phyloP scores from a whole-genome alignment of 2,888 invertebrate genomes.

The Aquatica leii region DNA sequence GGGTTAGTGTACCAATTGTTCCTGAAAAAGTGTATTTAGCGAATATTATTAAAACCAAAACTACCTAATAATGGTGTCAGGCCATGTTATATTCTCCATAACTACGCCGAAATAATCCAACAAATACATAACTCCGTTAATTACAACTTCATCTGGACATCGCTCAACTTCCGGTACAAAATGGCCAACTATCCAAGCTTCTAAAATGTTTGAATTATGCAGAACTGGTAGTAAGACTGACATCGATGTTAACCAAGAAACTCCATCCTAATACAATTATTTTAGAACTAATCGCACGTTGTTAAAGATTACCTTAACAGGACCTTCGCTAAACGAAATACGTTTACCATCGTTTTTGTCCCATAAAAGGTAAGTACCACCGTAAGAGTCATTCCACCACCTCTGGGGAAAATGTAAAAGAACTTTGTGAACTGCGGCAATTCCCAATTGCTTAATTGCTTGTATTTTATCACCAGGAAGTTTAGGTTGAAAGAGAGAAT shows the following conservation, averaged over 20 bases:
- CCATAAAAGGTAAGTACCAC: too few species aligned
- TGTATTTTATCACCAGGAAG: constrained; percentile 63
- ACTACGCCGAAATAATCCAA: constrained; percentile 56
- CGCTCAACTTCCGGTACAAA: constrained; percentile 69
- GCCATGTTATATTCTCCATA: constrained; percentile 50
- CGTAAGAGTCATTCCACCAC: constrained; percentile 66
- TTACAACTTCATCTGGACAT: constrained; percentile 63
- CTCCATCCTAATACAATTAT: constrained; percentile 10
- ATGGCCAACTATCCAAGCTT: constrained; percentile 72
- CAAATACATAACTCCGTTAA: constrained; percentile 60
- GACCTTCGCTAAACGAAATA: constrained; percentile 25
- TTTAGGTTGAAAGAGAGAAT: constrained; percentile 63
- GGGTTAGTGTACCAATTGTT: constrained; percentile 69
- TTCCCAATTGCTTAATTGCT: constrained; percentile 65
- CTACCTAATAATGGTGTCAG: constrained; percentile 47
- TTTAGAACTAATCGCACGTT: neutral
- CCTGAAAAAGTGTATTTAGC: constrained; percentile 12
- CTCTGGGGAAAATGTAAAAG: constrained; percentile 66
- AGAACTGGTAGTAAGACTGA: constrained; percentile 58
- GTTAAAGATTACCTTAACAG: constrained; percentile 16
- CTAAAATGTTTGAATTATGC: constrained; percentile 67
- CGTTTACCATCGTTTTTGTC: too few species aligned
- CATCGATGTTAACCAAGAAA: constrained; percentile 4
- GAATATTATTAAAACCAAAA: too few species aligned
- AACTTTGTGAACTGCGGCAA: constrained; percentile 72